Conservation (phyloP, 1,140 invertebrate genomes). For the Ips typographus region DNA sequence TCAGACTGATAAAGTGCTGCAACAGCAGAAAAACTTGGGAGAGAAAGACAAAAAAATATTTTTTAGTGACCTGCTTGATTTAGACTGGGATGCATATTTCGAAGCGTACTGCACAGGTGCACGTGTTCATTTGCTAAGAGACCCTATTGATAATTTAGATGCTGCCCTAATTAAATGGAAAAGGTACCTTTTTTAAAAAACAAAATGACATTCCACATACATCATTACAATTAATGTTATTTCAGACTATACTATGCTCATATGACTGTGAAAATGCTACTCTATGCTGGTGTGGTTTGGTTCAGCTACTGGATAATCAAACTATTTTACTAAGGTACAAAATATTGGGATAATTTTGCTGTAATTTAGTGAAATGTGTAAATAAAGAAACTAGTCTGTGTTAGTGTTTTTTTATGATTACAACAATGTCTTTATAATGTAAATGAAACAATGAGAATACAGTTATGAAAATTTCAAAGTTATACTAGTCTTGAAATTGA, state of each 20-base stretch:
- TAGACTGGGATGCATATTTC: slow-evolving; percentile 71
- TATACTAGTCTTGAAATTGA: no score
- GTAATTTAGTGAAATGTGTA: no score
- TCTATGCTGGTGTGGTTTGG: neutral
- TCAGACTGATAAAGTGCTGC: slow-evolving; percentile 62
- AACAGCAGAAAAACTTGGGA: slow-evolving; percentile 59
- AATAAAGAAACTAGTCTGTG: no score
- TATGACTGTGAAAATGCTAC: neutral
- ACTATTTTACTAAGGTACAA: neutral
- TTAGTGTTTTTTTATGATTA: no score
- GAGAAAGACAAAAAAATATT: slow-evolving; percentile 64
- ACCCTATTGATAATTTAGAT: slow-evolving; percentile 63
- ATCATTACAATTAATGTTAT: no score
- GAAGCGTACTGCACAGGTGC: slow-evolving; percentile 65
- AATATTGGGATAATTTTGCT: no score
- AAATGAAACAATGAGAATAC: no score
- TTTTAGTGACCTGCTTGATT: slow-evolving; percentile 65
- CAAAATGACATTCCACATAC: no score
- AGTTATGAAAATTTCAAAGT: no score
- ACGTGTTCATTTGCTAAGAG: slow-evolving; percentile 70
- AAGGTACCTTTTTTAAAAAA: neutral
- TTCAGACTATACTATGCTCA: neutral
- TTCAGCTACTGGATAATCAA: neutral
- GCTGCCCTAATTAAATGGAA: slow-evolving; percentile 34
- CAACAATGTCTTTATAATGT: no score